Percentiles rank a stretch among this genome's conserved stretches.
These are phyloP conservation scores for Clarias macrocephalus DNA, from an alignment of 2,113 vertebrate genomes.

Conservation along the genomic window DNA sequence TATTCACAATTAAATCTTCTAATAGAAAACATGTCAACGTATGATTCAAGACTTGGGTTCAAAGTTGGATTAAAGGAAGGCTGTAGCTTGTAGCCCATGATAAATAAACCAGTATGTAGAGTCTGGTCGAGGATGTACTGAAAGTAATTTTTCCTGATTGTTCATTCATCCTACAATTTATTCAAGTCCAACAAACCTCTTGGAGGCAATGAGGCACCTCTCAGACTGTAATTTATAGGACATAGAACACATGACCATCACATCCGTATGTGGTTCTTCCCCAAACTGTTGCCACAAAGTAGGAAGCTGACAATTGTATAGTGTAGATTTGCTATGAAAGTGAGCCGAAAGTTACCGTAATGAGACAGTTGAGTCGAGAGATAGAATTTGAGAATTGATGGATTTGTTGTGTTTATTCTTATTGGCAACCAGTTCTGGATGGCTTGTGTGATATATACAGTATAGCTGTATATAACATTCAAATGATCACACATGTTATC, in stretches of 20 bases:
- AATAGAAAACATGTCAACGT: conserved; percentile 1
- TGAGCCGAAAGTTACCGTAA: neutral
- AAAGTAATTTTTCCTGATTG: neutral
- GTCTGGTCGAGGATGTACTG: neutral
- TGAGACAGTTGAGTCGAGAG: neutral
- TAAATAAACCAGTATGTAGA: neutral
- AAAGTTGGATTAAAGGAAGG: neutral
- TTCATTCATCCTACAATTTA: neutral
- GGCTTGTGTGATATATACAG: too few relatives aligned
- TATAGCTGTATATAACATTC: too few relatives aligned
- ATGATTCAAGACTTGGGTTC: neutral
- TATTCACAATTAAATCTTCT: neutral
- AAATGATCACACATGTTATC: neutral
- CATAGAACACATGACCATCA: neutral
- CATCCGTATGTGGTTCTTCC: neutral
- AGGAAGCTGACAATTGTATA: too few relatives aligned
- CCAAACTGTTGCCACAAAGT: too few relatives aligned
- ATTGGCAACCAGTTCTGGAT: too few relatives aligned
- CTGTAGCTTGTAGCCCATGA: neutral
- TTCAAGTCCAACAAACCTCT: neutral
- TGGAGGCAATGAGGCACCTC: neutral
- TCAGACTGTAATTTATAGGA: neutral
- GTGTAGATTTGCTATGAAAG: too few relatives aligned
- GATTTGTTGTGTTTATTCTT: too few relatives aligned
- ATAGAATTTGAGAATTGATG: too few relatives aligned